These are phyloP conservation scores for Cantharis rustica DNA, from an alignment of 2,888 invertebrate species.

Conservation along the genomic window DNA sequence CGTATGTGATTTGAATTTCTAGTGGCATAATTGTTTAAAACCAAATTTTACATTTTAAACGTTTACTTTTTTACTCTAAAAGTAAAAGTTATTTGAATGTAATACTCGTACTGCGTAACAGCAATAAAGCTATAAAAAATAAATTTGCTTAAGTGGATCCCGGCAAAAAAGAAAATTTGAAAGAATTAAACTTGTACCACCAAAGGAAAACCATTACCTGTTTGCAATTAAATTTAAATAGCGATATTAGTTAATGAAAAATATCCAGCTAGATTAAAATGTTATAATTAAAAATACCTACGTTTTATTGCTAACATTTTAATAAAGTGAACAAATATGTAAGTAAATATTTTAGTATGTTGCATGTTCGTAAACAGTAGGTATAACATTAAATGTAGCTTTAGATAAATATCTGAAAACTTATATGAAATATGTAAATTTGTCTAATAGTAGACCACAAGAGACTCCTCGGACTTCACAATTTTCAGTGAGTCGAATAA, in stretches of 20 bases:
- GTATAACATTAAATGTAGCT: slow-evolving; percentile 20
- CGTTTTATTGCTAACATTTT: background rate
- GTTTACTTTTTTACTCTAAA: background rate
- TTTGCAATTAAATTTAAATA: background rate
- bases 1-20: slow-evolving; percentile 15
- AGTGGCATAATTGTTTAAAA: slow-evolving; percentile 10
- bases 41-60: slow-evolving; percentile 1
- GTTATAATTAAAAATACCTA: background rate
- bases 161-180: background rate
- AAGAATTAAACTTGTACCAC: background rate
- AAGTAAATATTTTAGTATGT: background rate
- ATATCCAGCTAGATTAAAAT: background rate
- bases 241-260: background rate
- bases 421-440: slow-evolving; percentile 55
- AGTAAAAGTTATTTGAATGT: background rate
- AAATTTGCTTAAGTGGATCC: background rate
- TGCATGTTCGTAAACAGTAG: background rate
- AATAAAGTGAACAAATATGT: background rate
- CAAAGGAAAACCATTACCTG: background rate
- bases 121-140: background rate
- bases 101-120: background rate
- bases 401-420: slow-evolving; percentile 45
- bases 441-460: slow-evolving; percentile 44
- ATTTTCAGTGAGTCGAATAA: slow-evolving; percentile 40
- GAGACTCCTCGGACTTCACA: slow-evolving; percentile 34